phyloP scores from a whole-genome alignment of 2,888 invertebrate genomes.

The Sphinx pinastri region DNA sequence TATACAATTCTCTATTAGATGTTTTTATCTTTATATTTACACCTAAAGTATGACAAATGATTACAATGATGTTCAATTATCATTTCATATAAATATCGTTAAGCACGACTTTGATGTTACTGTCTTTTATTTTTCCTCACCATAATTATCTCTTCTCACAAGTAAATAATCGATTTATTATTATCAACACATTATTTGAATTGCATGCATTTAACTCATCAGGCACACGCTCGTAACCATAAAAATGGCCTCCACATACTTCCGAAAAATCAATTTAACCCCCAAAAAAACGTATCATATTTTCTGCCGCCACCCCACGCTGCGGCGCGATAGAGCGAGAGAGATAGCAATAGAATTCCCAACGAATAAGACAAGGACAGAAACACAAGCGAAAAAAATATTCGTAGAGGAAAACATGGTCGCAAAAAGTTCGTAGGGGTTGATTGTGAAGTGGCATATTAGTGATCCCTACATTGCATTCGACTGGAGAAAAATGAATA shows the following conservation, averaged over 20 bases:
- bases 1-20: too few relatives aligned
- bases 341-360: slow-evolving; percentile 45
- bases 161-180: not conserved
- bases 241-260: slow-evolving; percentile 77
- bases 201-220: slow-evolving; percentile 8
- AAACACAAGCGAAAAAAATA: slow-evolving; percentile 73
- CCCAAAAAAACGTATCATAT: slow-evolving; percentile 82
- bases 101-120: too few relatives aligned
- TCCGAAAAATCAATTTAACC: slow-evolving; percentile 80
- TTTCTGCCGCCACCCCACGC: slow-evolving; percentile 77
- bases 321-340: slow-evolving; percentile 59
- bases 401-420: slow-evolving; percentile 77
- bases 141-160: too few relatives aligned
- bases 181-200: slow-evolving; percentile 1
- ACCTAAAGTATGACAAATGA: too few relatives aligned
- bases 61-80: too few relatives aligned
- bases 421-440: slow-evolving; percentile 78
- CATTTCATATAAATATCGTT: too few relatives aligned
- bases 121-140: not conserved
- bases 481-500: slow-evolving; percentile 78
- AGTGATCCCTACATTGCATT: slow-evolving; percentile 70
- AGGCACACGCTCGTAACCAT: slow-evolving; percentile 38
- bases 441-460: slow-evolving; percentile 78
- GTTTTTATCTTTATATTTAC: too few relatives aligned
- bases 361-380: slow-evolving; percentile 43